These are phyloP conservation scores for Thamnophis elegans DNA, from an alignment of 2,797 vertebrate genomes.

Conservation along the genomic window DNA sequence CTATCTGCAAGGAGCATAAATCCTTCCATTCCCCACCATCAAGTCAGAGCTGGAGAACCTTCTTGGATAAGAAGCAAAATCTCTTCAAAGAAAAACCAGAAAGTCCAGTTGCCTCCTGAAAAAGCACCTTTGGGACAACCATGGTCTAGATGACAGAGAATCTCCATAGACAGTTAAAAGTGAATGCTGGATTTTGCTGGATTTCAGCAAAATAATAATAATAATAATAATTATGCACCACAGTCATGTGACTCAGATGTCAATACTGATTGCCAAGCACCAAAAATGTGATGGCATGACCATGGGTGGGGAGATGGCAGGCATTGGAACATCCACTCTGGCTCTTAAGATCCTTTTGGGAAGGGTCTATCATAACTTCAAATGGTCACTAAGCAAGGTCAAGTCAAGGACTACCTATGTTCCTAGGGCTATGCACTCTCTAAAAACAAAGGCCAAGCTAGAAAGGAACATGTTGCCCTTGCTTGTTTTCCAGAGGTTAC, in stretches of 20 bases:
- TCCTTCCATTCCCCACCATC: no score
- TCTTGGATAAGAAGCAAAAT: no score
- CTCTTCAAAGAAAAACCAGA: no score
- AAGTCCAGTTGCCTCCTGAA: no score
- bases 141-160: no score
- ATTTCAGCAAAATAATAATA: not conserved
- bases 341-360: not conserved
- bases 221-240: fast-evolving
- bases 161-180: no score
- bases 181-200: not conserved
- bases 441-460: not conserved
- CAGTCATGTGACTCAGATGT: not conserved
- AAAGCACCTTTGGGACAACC: no score
- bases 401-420: not conserved
- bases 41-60: no score
- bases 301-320: not conserved
- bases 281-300: not conserved
- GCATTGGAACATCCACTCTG: not conserved
- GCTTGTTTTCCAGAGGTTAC: not conserved
- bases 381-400: not conserved
- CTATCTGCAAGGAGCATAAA: no score
- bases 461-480: not conserved
- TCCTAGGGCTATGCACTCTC: not conserved
- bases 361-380: not conserved
- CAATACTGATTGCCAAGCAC: not conserved